Evolutionary conservation across 2,888 invertebrate genomes (phyloP), one percentile per base, ranked within the genome.

Genomic region (Synanthedon andrenaeformis): DNA sequence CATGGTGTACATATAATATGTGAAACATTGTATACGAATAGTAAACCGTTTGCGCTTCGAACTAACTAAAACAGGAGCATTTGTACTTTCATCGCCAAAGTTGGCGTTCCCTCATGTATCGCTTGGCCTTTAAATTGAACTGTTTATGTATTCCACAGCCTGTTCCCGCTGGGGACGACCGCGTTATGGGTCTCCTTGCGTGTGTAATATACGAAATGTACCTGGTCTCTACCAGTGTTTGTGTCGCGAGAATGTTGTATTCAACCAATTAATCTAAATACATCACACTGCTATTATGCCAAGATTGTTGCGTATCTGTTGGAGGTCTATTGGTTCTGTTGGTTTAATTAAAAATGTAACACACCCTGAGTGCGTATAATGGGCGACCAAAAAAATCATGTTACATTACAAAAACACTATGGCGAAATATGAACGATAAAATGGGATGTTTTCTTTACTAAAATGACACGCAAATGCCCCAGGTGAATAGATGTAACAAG

Each of bases 111-210:
- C 67, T 62, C 65, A 64, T 66, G 68, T 59, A 65, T 71, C 67
- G 67, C 64, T 56, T 57, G 55, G 65, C 66, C 65, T 69, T 72
- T 68, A 71, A 75, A 75, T 73, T 70, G 68, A 76, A 70, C 72
- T 72, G 73, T 75, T 76, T 74, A 75, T 71, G 74, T 74, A 74
- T 73, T 72, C 67, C 56, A 62, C 55, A 57, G 58, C 53, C 59
- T 54, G 14, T 61, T 58, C 59, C 58, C 61, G 57, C 56, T 41
- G 59, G 63, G 64, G 64, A 62, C 59, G 54, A 14, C 49, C 49
- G 49, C 19, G 23, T 49, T 49, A 45, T 45, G 54, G 51, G 51
- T 28, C 48, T 54, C 52, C 45, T 56, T 55, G 58, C 58, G 57
- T 62, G 64, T 64, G 59, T 61, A 62, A 64, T 59, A 56, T 55